Conservation (phyloP, 2,888 invertebrate genomes). For the Slavum lentiscoides region DNA sequence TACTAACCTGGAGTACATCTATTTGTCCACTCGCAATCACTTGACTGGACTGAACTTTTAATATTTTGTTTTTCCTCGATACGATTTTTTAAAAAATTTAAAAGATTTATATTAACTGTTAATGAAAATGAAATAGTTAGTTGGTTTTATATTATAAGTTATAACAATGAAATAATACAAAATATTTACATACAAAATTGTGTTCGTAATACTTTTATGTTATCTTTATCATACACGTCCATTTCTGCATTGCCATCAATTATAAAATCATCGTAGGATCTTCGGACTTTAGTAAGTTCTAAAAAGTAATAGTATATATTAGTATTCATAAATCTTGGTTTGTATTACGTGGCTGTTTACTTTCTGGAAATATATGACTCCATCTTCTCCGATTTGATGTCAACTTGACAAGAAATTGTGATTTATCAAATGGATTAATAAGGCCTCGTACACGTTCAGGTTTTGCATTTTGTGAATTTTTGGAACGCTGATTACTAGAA, state of each 20-base stretch:
- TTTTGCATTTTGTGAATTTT: not conserved
- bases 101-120: slow-evolving; percentile 20
- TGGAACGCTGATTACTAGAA: not conserved
- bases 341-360: slow-evolving; percentile 59
- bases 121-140: not conserved
- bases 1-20: slow-evolving; percentile 27
- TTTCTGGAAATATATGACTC: slow-evolving; percentile 98
- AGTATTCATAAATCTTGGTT: not conserved
- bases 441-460: slow-evolving; percentile 72
- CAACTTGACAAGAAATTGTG: slow-evolving; percentile 92
- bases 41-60: not conserved
- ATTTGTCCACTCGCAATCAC: slow-evolving; percentile 22
- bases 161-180: not conserved
- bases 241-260: not conserved
- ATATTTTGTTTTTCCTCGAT: slow-evolving; percentile 36
- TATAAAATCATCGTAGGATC: not conserved
- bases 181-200: slow-evolving; percentile 14
- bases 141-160: not conserved
- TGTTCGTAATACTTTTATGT: not conserved
- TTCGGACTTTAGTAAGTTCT: slow-evolving; percentile 5
- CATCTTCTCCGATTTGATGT: slow-evolving; percentile 93
- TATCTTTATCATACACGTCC: not conserved
- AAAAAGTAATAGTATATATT: not conserved
- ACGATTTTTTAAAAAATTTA: slow-evolving; percentile 18
- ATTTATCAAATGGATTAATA: slow-evolving; percentile 98